Evolutionary conservation across 2,113 vertebrate genomes (phyloP).

Genomic region (Asarcornis scutulata): DNA sequence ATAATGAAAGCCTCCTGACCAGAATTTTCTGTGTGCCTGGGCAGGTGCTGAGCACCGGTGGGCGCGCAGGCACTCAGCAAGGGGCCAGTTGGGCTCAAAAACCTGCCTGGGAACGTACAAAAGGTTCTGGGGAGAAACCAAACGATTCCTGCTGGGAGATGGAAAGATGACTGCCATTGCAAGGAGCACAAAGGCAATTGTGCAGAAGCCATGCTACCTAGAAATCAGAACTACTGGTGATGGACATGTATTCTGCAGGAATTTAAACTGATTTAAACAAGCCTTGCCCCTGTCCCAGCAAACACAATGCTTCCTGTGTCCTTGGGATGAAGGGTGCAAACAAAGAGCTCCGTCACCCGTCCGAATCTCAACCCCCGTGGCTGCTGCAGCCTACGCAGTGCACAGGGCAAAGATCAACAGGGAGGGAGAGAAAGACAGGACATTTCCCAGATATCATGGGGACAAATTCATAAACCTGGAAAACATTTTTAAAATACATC

Average conservation of each 20-base stretch:
- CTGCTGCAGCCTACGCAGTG: not conserved
- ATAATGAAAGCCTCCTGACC: not conserved
- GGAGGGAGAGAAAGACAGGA: not conserved
- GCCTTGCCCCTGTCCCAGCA: not conserved
- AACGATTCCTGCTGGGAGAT: not conserved
- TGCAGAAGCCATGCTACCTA: not conserved
- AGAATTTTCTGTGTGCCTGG: not conserved
- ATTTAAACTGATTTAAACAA: not conserved
- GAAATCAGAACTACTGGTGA: not conserved
- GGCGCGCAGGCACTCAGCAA: not conserved
- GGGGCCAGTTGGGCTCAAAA: not conserved
- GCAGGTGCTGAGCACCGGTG: not conserved
- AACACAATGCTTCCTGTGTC: not conserved
- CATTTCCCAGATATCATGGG: not conserved
- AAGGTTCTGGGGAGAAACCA: not conserved
- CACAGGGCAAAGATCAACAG: fast-evolving
- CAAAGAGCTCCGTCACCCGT: not conserved
- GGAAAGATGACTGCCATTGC: not conserved
- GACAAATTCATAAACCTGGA: not conserved
- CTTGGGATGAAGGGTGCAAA: not conserved
- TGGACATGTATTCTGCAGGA: not conserved
- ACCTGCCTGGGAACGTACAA: not conserved
- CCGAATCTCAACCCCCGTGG: not conserved
- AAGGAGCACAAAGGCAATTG: too few species aligned
- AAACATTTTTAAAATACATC: not conserved